Base-by-base conservation (phyloP, 2,888 invertebrate genomes). In the Protodeltote pygarga region DNA sequence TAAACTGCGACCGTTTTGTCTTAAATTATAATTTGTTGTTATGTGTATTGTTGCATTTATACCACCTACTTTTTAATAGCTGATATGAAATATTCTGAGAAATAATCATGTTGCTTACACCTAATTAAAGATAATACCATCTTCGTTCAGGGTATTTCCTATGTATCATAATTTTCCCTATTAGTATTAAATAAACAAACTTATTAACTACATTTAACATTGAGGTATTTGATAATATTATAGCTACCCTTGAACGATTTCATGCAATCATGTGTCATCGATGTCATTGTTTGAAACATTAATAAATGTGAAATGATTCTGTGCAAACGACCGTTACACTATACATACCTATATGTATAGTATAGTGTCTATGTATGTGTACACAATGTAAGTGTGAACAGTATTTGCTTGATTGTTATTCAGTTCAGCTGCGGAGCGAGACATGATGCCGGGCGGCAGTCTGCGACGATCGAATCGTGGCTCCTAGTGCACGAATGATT, bases 391-490 rank as follows among this genome's bases (percentile, higher is more conserved):
- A 59, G 60, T 68, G 73, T 61, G 68, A 69, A 73, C 66, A 66
- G 67, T 67, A 71, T 65, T 65, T 50, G 72, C 61, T 71, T 69
- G 72, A 79, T 85, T 82, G 76, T 75, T 78, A 85, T 85, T 83
- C 83, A 73, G 79, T 74, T 72, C 79, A 81, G 74, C 71, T 57
- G 57, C 63, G 60, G 55, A 57, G 61, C 58, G 74, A 70, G 72
- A 77, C 77, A 77, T 77, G 77, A 76, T 65, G 71, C 71, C 70
- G 69, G 62, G 60, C 67, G 70, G 64, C 67, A 67, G 58, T 46
- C 14, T n/a, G 10, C 58, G 61, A 53, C 55, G 67, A 63, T 71
- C 66, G 67, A 64, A 70, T 68, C 72, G 73, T 75, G 72, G 59
- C 65, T 64, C 66, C 71, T 69, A 66, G 65, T 71, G 65, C 74